phyloP scores from a whole-genome alignment of 2,797 vertebrate genomes.

The Clarias fuscus region DNA sequence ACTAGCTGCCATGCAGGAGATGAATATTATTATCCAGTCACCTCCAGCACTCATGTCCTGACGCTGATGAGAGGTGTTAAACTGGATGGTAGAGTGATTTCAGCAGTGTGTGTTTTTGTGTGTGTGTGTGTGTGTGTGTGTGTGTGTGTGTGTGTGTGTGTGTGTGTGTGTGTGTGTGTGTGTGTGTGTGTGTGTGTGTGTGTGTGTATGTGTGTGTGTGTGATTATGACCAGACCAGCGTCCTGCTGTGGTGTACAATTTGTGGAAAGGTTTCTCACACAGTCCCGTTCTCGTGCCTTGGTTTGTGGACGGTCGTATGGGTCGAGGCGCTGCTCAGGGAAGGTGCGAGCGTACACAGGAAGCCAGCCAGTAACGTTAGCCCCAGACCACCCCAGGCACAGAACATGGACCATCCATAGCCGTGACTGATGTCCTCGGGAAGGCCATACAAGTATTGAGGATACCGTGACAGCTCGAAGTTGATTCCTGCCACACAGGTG shows the following conservation, averaged over 20 bases:
- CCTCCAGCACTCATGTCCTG: constrained; percentile 27
- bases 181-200: not conserved
- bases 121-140: not conserved
- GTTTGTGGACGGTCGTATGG: constrained; percentile 85
- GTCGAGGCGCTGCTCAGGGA: constrained; percentile 83
- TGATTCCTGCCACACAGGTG: constrained; percentile 93
- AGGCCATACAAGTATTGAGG: constrained; percentile 91
- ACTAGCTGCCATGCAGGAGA: constrained; percentile 32
- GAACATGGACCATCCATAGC: constrained; percentile 98
- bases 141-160: not conserved
- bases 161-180: not conserved
- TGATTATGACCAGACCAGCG: constrained; percentile 10
- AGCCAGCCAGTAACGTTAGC: constrained; percentile 90
- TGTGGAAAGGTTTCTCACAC: constrained; percentile 80
- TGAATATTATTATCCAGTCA: constrained; percentile 8
- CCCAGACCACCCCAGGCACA: constrained; percentile 94
- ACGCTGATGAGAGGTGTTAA: constrained; percentile 45
- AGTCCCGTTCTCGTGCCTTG: constrained; percentile 89
- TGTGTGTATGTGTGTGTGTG: not conserved
- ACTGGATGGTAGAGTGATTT: constrained; percentile 12
- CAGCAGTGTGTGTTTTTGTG: constrained; percentile 11
- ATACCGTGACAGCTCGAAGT: constrained; percentile 91
- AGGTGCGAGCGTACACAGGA: constrained; percentile 91
- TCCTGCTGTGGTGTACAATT: constrained; percentile 58
- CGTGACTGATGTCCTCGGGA: constrained; percentile 94